A percentile compares a stretch with the other conserved stretches of the same genome.
These are phyloP conservation scores for Eumacrocentrus americanus DNA, from an alignment of 2,888 invertebrate species.

Conservation along the genomic window DNA sequence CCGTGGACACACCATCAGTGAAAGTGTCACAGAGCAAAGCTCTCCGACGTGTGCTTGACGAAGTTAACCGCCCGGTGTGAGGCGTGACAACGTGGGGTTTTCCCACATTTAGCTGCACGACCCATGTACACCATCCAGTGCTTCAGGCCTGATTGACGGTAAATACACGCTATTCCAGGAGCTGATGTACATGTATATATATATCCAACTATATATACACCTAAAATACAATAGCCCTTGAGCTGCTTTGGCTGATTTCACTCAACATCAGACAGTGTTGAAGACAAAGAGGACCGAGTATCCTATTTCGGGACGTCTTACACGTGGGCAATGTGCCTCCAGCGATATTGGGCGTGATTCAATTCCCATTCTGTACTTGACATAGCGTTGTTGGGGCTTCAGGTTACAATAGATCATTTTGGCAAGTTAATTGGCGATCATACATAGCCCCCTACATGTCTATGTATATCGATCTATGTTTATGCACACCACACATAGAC, in stretches of 20 bases:
- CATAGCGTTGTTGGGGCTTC: no score
- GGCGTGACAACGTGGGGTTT: constrained; percentile 2
- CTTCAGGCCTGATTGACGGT: constrained; percentile 8
- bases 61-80: constrained; percentile 1
- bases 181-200: neutral
- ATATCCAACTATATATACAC: neutral
- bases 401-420: constrained; percentile 41
- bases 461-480: constrained; percentile 2
- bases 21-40: no score
- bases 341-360: neutral
- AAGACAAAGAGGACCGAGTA: neutral
- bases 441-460: constrained; percentile 8
- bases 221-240: neutral
- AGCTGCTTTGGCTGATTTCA: no score
- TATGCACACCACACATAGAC: constrained; percentile 1
- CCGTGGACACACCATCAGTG: neutral
- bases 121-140: neutral
- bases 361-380: neutral
- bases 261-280: no score
- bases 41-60: constrained; percentile 3
- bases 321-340: neutral
- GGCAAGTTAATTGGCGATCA: constrained; percentile 49
- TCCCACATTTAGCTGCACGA: neutral
- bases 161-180: neutral
- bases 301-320: neutral